Percentiles rank a stretch among this genome's conserved stretches.
These are phyloP conservation scores for Iselma pallidipennis DNA, from an alignment of 2,888 invertebrate genomes.

Conservation along the genomic window DNA sequence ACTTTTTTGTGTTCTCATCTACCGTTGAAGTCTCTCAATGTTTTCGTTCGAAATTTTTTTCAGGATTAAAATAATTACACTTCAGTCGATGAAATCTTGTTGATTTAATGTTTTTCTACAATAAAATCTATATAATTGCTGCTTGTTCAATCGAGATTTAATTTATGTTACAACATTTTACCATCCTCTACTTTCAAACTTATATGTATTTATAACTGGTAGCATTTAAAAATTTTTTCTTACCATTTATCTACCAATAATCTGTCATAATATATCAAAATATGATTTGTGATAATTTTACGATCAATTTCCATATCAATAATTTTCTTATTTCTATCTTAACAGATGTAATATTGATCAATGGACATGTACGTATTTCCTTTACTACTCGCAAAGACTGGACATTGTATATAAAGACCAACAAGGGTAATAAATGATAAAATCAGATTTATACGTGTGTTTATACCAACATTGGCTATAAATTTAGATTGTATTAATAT, in stretches of 20 bases:
- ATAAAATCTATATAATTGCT: background rate
- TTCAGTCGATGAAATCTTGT: background rate
- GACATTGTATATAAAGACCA: conserved; percentile 18
- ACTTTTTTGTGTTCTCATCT: background rate
- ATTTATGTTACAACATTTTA: too few species aligned
- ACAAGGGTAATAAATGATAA: conserved; percentile 34
- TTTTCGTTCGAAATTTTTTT: background rate
- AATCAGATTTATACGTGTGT: conserved; percentile 33
- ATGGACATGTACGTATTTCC: background rate
- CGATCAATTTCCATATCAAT: background rate
- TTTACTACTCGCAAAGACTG: background rate
- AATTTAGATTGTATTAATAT: conserved; percentile 28
- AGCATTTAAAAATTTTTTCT: too few species aligned
- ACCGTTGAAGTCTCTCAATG: background rate
- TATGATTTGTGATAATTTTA: too few species aligned
- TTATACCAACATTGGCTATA: conserved; percentile 22
- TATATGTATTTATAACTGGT: too few species aligned
- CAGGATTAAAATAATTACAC: background rate
- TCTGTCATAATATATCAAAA: too few species aligned
- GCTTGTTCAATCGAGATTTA: background rate
- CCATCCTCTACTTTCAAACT: too few species aligned
- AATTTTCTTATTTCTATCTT: background rate
- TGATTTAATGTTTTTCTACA: background rate
- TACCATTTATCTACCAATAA: too few species aligned
- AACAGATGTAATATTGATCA: background rate